These are phyloP conservation scores for Cyprinodon tularosa DNA, from an alignment of 2,113 vertebrate genomes.

Conservation along the genomic window DNA sequence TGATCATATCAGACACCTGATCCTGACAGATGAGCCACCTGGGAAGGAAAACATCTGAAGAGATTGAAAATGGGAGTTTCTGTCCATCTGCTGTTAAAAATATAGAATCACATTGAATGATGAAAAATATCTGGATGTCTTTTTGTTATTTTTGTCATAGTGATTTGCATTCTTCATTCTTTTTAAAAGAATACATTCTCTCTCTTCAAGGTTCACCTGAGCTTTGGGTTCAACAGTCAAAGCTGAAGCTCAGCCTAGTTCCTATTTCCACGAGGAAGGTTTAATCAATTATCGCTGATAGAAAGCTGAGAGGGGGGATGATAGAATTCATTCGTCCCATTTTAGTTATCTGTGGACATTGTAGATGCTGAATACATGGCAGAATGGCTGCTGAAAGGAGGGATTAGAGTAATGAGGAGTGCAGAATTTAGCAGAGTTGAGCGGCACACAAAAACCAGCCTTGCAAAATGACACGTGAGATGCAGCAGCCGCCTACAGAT, in stretches of 20 bases:
- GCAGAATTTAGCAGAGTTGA: constrained; percentile 29
- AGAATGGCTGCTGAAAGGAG: constrained; percentile 64
- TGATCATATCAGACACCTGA: constrained; percentile 46
- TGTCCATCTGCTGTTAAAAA: constrained; percentile 33
- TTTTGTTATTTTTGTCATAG: background rate
- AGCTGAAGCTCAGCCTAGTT: constrained; percentile 20
- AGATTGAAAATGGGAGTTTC: constrained; percentile 45
- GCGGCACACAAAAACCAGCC: constrained; percentile 42
- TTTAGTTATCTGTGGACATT: constrained; percentile 52
- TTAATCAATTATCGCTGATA: constrained; percentile 50
- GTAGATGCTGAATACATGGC: constrained; percentile 41
- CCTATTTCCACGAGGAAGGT: constrained; percentile 29
- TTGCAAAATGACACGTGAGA: constrained; percentile 42
- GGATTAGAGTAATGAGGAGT: constrained; percentile 60
- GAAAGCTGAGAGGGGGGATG: constrained; percentile 35
- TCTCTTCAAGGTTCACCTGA: constrained; percentile 15
- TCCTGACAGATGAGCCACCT: constrained; percentile 68
- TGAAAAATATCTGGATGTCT: background rate
- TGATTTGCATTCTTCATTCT: background rate
- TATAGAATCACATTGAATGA: constrained; percentile 26
- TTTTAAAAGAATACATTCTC: constrained; percentile 9
- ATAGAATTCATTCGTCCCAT: constrained; percentile 50
- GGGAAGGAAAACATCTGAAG: constrained; percentile 54
- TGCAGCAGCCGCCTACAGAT: constrained; percentile 24
- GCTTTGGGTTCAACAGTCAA: constrained; percentile 29